These are phyloP conservation scores for Griposia aprilina DNA, from an alignment of 2,888 invertebrate genomes.

Conservation along the genomic window DNA sequence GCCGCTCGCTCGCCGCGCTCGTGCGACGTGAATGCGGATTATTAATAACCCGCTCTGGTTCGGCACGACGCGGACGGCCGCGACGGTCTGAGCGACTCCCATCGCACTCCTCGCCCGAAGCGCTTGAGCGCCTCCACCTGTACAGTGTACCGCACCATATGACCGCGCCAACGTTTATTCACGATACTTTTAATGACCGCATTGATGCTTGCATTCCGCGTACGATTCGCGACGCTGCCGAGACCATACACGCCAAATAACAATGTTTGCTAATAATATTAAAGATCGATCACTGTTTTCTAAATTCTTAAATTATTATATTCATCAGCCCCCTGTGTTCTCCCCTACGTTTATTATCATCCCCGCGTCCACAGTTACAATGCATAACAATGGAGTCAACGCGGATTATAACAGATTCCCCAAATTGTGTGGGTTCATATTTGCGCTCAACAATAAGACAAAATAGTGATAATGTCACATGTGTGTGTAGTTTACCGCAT, in stretches of 20 bases:
- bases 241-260: constrained; percentile 52
- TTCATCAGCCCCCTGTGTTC: constrained; percentile 73
- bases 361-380: constrained; percentile 78
- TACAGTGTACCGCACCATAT: constrained; percentile 72
- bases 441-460: constrained; percentile 88
- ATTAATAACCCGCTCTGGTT: constrained; percentile 88
- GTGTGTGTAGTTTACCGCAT: constrained; percentile 87
- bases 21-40: constrained; percentile 89
- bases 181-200: constrained; percentile 79
- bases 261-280: constrained; percentile 73
- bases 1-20: constrained; percentile 84
- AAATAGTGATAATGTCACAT: constrained; percentile 89
- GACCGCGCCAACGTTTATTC: constrained; percentile 82
- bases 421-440: constrained; percentile 90
- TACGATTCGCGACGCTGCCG: constrained; percentile 58
- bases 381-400: constrained; percentile 85
- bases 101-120: constrained; percentile 82
- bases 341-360: constrained; percentile 79
- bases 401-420: constrained; percentile 90
- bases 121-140: constrained; percentile 86
- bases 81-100: constrained; percentile 76
- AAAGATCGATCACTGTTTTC: constrained; percentile 76
- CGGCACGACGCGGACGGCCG: constrained; percentile 73
- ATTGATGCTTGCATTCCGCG: constrained; percentile 71
- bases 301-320: constrained; percentile 80